A percentile compares a stretch with the other conserved stretches of the same genome.
Evolutionary conservation across 2,113 vertebrate genomes (phyloP).

Genomic region (Myodes glareolus): DNA sequence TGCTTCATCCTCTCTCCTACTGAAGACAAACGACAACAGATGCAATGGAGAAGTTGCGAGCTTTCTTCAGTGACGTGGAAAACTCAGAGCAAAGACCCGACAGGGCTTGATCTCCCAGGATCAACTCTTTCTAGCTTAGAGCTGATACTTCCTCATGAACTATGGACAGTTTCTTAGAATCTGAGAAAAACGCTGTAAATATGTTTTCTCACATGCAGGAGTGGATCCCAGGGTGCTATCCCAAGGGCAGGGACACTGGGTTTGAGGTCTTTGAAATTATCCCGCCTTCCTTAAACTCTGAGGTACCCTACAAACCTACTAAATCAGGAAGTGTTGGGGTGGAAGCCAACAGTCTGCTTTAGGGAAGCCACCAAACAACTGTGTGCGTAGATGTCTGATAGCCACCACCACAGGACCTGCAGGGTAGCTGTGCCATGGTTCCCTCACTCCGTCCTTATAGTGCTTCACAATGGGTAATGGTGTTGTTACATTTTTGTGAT

Average conservation of each 20-base stretch:
- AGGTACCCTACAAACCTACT: not conserved
- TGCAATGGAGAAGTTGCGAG: not conserved
- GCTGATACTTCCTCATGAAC: not conserved
- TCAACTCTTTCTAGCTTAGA: not conserved
- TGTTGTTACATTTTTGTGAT: not conserved
- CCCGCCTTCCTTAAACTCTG: not conserved
- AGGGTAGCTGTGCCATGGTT: not conserved
- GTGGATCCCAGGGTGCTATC: not conserved
- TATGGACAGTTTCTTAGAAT: not conserved
- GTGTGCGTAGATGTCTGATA: not conserved
- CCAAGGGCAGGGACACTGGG: not conserved
- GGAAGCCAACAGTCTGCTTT: not conserved
- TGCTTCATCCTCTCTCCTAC: not conserved
- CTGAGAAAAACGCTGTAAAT: not conserved
- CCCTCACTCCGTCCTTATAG: not conserved
- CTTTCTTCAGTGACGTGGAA: not conserved
- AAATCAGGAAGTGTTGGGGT: not conserved
- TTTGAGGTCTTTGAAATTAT: not conserved
- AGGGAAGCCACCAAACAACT: not conserved
- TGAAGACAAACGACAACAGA: not conserved
- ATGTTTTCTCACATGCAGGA: not conserved
- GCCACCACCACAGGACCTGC: no score
- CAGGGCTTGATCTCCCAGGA: not conserved
- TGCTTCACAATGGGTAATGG: not conserved
- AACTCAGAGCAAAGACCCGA: not conserved